Conservation (phyloP, 1,140 invertebrate genomes). For the Parapsyche elsis region DNA sequence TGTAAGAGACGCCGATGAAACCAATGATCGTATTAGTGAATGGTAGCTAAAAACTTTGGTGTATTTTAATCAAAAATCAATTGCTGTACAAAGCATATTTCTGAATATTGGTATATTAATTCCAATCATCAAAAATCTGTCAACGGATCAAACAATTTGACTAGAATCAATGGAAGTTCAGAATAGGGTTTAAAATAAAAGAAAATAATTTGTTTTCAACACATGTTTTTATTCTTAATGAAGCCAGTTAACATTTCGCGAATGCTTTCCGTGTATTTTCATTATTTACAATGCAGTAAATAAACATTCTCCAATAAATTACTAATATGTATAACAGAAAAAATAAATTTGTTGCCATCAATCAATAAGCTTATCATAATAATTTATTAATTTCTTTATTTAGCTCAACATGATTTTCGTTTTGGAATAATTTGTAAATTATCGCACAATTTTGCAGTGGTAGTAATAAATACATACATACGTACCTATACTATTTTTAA, state of each 20-base stretch:
- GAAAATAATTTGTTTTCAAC: neutral
- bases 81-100: too few species aligned
- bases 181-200: neutral
- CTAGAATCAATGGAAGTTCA: neutral
- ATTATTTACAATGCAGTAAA: slow-evolving; percentile 14
- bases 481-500: too few species aligned
- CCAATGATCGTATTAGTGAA: too few species aligned
- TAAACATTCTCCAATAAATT: slow-evolving; percentile 18
- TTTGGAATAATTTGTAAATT: too few species aligned
- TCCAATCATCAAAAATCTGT: too few species aligned
- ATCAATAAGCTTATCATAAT: slow-evolving; percentile 7
- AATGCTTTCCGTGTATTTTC: neutral
- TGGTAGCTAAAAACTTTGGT: too few species aligned
- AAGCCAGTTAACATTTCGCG: neutral
- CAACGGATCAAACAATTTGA: neutral
- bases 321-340: slow-evolving; percentile 21
- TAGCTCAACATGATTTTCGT: neutral
- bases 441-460: too few species aligned
- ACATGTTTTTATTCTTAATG: neutral
- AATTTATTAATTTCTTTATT: neutral
- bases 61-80: too few species aligned
- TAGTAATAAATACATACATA: too few species aligned
- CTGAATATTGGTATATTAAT: too few species aligned
- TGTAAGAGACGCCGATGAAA: too few species aligned
- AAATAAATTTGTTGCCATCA: slow-evolving; percentile 9